These are phyloP conservation scores for Tigriopus japonicus DNA, from an alignment of 1,140 invertebrate genomes.

Conservation along the genomic window DNA sequence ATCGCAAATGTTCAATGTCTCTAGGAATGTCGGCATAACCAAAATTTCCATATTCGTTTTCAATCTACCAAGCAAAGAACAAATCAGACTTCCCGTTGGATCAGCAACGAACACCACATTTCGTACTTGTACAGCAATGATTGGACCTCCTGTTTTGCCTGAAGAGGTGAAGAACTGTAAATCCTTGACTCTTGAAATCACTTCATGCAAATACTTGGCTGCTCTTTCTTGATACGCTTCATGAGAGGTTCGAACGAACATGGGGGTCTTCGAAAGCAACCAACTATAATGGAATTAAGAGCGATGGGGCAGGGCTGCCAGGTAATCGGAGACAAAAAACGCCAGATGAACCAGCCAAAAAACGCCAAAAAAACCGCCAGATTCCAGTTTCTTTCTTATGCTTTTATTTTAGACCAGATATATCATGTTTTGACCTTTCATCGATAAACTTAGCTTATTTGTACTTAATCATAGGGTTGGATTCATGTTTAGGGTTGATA, in stretches of 20 bases:
- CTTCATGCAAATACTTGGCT: conserved; percentile 23
- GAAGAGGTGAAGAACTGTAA: conserved; percentile 20
- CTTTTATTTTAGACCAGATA: too few species aligned
- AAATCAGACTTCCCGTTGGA: neutral
- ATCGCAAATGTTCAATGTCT: conserved; percentile 24
- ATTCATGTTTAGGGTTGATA: too few species aligned
- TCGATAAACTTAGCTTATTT: too few species aligned
- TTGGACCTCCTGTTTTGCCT: conserved; percentile 16
- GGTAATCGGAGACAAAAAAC: too few species aligned
- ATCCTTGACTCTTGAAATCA: conserved; percentile 25
- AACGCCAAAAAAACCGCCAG: too few species aligned
- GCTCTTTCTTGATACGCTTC: conserved; percentile 23
- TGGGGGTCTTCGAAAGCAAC: conserved; percentile 26
- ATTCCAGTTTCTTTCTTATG: too few species aligned
- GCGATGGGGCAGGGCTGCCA: too few species aligned
- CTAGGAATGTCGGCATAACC: conserved; percentile 18
- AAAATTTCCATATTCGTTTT: conserved; percentile 33
- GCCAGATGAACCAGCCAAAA: too few species aligned
- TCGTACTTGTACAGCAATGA: conserved; percentile 17
- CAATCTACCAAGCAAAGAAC: conserved; percentile 22
- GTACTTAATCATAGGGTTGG: too few species aligned
- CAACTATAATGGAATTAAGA: too few species aligned
- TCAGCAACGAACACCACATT: too few species aligned
- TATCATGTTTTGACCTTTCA: too few species aligned
- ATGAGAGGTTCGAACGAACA: conserved; percentile 29